Base-by-base conservation (phyloP, 2,888 invertebrate species). In the Phengaris arion region DNA sequence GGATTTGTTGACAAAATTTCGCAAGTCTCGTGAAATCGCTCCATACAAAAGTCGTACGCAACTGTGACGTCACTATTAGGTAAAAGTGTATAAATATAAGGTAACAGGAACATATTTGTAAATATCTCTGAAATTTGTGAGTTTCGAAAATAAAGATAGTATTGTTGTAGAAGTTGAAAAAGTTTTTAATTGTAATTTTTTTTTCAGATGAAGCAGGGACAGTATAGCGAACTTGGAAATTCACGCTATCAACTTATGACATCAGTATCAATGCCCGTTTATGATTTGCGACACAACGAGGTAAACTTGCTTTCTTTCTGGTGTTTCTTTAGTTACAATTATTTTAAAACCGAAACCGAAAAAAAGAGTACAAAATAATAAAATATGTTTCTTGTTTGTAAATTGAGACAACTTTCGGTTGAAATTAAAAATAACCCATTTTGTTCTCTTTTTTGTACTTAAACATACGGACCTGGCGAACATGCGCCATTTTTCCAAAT, bases 191-290 rank as follows among this genome's bases (percentile, higher is more conserved):
- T n/a, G 0, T 9, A 15, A 1, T 45, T 45, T 59, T 10, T 35
- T 68, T 78, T 86, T 10, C 84, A 95, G 95, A 94, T 94, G 93
- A 93, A 92, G 86, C 94, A 95, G 85, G 95, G 95, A 78, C 94
- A 95, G 84, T 94, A 94, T 81, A 95, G 94, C 74, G 94, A 95
- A 81, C 86, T 94, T 15, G 96, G 93, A 75, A 92, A 93, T 81
- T 87, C 96, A 81, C 94, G 94, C 77, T 97, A 97, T 86, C 96
- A 96, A 82, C 94, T 98, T 85, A 97, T 98, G 96, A 98, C 98
- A 13, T 98, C 98, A 8, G 97, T 98, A 15, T 97, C 98, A 76
- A 96, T 98, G 94, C 98, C 98, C 8, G 98, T 98, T 57, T 98
- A 98, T 87, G 98, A 98, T 92, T 95, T 96, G 81, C 96, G 97